A percentile compares a stretch with the other conserved stretches of the same genome.
Conservation (phyloP, 2,888 invertebrate genomes). For the Pyralis farinalis region DNA sequence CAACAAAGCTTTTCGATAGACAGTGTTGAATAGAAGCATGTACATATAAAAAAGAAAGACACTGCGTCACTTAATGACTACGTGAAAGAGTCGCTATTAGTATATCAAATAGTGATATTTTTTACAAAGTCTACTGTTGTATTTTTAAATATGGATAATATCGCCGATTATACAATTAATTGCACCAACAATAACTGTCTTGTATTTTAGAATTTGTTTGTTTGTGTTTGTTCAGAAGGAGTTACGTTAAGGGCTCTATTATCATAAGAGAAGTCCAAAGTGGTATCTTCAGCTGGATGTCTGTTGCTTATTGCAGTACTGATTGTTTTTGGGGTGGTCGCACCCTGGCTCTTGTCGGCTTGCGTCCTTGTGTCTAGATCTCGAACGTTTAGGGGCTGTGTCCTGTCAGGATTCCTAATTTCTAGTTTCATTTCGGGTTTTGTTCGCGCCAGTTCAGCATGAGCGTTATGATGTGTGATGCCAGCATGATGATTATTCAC, state of each 20-base stretch:
- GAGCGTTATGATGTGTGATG: constrained; percentile 70
- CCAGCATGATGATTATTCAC: constrained; percentile 67
- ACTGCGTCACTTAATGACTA: too few species aligned
- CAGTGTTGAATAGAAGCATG: too few species aligned
- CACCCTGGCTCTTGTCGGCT: constrained; percentile 77
- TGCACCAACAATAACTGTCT: constrained; percentile 1
- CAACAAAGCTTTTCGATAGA: too few species aligned
- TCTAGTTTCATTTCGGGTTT: constrained; percentile 66
- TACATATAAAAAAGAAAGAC: too few species aligned
- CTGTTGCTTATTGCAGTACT: constrained; percentile 86
- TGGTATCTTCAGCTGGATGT: constrained; percentile 89
- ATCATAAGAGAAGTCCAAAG: constrained; percentile 89
- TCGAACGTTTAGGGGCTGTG: constrained; percentile 58
- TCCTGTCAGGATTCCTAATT: constrained; percentile 62
- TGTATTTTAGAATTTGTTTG: constrained; percentile 56
- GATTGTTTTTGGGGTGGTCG: constrained; percentile 83
- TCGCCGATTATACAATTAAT: neutral
- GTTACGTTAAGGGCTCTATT: constrained; percentile 88
- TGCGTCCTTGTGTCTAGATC: constrained; percentile 63
- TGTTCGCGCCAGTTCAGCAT: constrained; percentile 66
- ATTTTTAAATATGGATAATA: neutral
- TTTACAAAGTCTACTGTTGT: too few species aligned
- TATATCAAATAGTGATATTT: too few species aligned
- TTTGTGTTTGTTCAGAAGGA: constrained; percentile 68
- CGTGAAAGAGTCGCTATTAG: too few species aligned